phyloP scores from a whole-genome alignment of 2,113 vertebrate species.

The Romanogobio albipinnatus region DNA sequence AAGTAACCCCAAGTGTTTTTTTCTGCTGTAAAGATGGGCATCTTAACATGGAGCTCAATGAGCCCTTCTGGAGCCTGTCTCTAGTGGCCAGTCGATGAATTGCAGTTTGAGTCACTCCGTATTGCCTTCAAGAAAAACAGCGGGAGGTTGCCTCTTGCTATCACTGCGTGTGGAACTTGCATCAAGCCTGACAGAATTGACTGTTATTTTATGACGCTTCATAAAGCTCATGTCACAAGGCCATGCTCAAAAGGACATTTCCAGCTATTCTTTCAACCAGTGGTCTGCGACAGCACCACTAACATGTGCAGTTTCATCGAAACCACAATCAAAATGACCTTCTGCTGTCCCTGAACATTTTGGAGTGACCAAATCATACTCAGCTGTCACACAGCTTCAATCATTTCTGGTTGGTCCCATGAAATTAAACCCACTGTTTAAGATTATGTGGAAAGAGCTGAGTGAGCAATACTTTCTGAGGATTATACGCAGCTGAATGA shows the following conservation, averaged over 20 bases:
- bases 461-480: not conserved
- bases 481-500: slow-evolving; percentile 25
- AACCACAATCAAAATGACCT: slow-evolving; percentile 6
- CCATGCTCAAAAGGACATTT: not conserved
- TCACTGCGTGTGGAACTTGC: too few relatives aligned
- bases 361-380: not conserved
- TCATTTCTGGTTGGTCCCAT: slow-evolving; percentile 4
- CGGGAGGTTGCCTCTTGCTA: too few relatives aligned
- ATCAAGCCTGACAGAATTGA: too few relatives aligned
- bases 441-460: slow-evolving; percentile 16
- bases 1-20: too few relatives aligned
- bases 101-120: too few relatives aligned
- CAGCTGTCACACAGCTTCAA: not conserved
- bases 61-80: too few relatives aligned
- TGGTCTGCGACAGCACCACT: not conserved
- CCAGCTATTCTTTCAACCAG: not conserved
- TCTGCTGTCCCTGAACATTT: not conserved
- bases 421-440: slow-evolving; percentile 12
- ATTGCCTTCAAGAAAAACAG: too few relatives aligned
- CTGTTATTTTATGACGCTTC: not conserved
- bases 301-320: not conserved
- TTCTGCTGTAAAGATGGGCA: too few relatives aligned
- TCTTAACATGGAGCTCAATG: too few relatives aligned
- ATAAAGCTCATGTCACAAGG: not conserved
- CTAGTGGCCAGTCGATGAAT: too few relatives aligned